These are phyloP conservation scores for Drosophila parvula DNA, from an alignment of 1,140 invertebrate genomes.

Conservation along the genomic window DNA sequence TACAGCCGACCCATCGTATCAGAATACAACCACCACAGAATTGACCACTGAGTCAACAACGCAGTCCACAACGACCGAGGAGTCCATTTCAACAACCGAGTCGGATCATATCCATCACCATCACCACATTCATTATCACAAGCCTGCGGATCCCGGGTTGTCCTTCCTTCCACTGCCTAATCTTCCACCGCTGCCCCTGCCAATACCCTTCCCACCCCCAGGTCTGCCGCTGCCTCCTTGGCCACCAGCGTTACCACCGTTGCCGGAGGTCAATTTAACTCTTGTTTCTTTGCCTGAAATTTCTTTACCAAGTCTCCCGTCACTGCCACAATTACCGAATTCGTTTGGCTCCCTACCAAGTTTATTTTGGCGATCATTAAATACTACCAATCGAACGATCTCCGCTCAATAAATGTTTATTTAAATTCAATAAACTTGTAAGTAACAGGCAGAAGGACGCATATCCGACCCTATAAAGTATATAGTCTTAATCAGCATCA, in stretches of 20 bases:
- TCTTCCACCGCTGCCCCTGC: neutral
- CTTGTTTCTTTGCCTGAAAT: slow-evolving; percentile 1
- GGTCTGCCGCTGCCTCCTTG: slow-evolving; percentile 2
- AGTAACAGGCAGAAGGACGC: too few species aligned
- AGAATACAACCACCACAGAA: neutral
- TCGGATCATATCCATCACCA: neutral
- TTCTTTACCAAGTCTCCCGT: slow-evolving; percentile 7
- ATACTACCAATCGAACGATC: neutral
- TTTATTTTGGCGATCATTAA: slow-evolving; percentile 10
- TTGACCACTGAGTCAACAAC: neutral
- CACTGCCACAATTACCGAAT: slow-evolving; percentile 15
- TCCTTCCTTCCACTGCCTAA: slow-evolving; percentile 1
- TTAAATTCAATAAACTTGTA: neutral
- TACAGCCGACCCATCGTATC: neutral
- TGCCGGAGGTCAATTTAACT: slow-evolving; percentile 13
- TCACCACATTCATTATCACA: slow-evolving; percentile 15
- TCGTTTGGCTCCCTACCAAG: neutral
- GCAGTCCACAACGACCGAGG: neutral
- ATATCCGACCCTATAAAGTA: too few species aligned
- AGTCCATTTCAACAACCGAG: neutral
- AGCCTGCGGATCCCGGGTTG: neutral
- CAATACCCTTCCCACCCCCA: neutral
- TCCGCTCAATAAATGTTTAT: neutral
- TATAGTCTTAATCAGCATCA: too few species aligned
- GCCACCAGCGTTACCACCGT: neutral